These are phyloP conservation scores for Pluvialis apricaria DNA, from an alignment of 2,113 vertebrate species.

Conservation along the genomic window DNA sequence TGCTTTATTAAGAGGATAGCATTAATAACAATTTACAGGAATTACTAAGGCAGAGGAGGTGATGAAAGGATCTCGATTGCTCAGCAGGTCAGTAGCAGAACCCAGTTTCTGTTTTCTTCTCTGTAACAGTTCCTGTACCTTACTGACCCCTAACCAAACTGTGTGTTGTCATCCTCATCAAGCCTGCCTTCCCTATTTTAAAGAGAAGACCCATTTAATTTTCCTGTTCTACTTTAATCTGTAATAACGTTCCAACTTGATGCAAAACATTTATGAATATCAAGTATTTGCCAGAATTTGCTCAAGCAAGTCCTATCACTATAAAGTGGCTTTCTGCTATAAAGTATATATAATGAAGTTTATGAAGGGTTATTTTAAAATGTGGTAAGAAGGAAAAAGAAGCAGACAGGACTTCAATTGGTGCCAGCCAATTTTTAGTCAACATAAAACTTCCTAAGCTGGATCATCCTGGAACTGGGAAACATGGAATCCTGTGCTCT, in stretches of 20 bases:
- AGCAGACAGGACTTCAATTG: background rate
- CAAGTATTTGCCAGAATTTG: background rate
- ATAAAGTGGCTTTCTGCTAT: background rate
- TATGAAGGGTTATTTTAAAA: background rate
- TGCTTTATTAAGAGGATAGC: slow-evolving; percentile 46
- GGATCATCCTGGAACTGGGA: background rate
- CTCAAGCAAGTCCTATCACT: background rate
- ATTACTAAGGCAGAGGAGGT: slow-evolving; percentile 40
- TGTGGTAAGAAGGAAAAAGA: background rate
- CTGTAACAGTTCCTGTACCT: slow-evolving; percentile 20
- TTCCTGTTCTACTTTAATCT: background rate
- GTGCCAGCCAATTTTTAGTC: background rate
- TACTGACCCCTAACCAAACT: slow-evolving; percentile 4
- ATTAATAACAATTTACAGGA: slow-evolving; percentile 33
- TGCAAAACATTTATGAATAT: background rate
- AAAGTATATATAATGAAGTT: background rate
- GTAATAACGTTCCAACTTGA: background rate
- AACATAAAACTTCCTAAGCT: background rate
- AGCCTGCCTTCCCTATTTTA: background rate
- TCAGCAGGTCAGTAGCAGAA: slow-evolving; percentile 41
- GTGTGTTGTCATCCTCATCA: background rate
- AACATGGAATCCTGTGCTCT: background rate
- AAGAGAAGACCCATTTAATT: background rate
- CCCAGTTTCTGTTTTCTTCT: slow-evolving; percentile 31
- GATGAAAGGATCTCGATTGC: background rate